Evolutionary conservation across 2,888 invertebrate genomes (phyloP).

Genomic region (Sinodicranocentrus sp.): DNA sequence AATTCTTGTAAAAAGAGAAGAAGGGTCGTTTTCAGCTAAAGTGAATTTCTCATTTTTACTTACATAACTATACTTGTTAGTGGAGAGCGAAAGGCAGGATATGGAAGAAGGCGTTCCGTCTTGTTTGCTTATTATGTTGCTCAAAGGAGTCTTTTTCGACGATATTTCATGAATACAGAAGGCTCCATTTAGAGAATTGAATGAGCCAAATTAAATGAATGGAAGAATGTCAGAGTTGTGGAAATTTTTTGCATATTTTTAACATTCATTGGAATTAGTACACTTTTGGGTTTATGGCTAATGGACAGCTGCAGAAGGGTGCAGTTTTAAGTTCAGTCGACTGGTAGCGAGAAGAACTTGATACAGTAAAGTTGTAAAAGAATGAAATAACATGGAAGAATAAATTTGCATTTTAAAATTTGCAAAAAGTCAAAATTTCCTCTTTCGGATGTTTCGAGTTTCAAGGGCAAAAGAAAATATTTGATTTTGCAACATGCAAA

Average conservation of each 20-base stretch:
- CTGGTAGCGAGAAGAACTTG: no score
- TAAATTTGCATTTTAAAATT: no score
- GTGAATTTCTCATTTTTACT: background rate
- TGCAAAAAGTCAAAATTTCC: no score
- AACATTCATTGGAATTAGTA: background rate
- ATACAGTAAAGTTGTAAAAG: no score
- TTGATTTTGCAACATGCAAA: no score
- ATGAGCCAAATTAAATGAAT: conserved; percentile 32
- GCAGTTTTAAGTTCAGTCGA: no score
- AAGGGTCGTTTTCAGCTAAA: background rate
- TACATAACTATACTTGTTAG: no score
- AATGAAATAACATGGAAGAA: no score
- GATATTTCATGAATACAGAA: conserved; percentile 13
- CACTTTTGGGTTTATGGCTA: background rate
- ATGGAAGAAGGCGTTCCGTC: conserved; percentile 4
- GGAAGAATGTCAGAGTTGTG: background rate
- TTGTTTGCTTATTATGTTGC: conserved; percentile 16
- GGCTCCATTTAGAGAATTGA: background rate
- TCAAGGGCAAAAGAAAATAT: no score
- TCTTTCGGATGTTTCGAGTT: no score
- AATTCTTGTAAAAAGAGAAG: background rate
- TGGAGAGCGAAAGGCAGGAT: background rate
- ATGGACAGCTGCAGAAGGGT: no score
- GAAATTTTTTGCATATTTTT: background rate
- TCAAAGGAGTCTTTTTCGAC: conserved; percentile 25